Percentiles rank a stretch among this genome's conserved stretches.
Evolutionary conservation across 2,113 vertebrate genomes (phyloP).

Genomic region (Poecile atricapillus): DNA sequence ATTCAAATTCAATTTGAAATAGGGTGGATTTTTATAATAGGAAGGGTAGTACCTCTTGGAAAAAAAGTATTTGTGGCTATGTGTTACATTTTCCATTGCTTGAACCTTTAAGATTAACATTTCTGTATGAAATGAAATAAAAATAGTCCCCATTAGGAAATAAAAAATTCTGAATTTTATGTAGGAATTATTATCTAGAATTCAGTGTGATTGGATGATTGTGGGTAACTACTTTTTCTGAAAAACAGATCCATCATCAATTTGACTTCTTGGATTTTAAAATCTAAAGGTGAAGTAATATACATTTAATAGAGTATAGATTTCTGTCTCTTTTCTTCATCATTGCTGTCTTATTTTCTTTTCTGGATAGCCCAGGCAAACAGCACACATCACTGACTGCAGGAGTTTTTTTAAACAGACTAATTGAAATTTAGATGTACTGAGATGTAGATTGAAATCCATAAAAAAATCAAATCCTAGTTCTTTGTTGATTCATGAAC

Average conservation of each 20-base stretch:
- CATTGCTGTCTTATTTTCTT: background rate
- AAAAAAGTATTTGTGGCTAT: background rate
- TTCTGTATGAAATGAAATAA: background rate
- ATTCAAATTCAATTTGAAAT: background rate
- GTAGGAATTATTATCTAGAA: background rate
- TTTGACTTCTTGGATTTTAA: background rate
- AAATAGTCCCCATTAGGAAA: background rate
- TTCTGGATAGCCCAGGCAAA: background rate
- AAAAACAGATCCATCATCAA: background rate
- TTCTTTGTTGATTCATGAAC: background rate
- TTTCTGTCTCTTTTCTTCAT: background rate
- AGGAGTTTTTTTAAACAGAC: background rate
- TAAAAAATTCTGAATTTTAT: background rate
- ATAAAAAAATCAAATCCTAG: background rate
- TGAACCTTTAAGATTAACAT: background rate
- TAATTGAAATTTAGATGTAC: slow-evolving; percentile 25
- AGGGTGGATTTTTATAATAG: background rate
- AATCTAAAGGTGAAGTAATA: background rate
- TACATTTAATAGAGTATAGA: background rate
- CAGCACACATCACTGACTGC: slow-evolving; percentile 4
- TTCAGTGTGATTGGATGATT: background rate
- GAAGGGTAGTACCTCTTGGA: background rate
- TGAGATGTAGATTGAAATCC: background rate
- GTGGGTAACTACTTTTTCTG: background rate
- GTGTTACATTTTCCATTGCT: background rate